Base-by-base conservation (phyloP, 2,888 invertebrate species). In the Meliscaeva auricollis region DNA sequence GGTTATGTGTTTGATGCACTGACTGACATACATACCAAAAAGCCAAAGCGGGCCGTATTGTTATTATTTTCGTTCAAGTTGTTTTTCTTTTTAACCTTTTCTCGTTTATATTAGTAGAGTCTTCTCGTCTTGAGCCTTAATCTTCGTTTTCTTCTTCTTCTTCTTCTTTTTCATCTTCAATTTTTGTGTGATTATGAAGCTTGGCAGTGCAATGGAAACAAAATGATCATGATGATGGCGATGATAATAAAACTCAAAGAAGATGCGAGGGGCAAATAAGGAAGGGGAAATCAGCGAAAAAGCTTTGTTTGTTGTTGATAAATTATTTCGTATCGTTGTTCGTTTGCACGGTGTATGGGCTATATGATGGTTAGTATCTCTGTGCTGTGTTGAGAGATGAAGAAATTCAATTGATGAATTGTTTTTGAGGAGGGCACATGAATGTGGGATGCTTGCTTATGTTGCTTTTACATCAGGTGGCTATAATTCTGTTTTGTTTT, bases 371-470 rank as follows among this genome's bases (percentile, higher is more conserved):
- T 50, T n/a, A n/a, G 22, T 50, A 17, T 26, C 15, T 26, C 6
- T 46, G 8, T 11, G 13, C 32, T 20, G 6, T 66, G 54, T 48
- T 79, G 73, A 68, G 22, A 75, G 76, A 85, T 85, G 85, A 81
- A 85, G 85, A 85, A 85, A 85, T 81, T 81, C 76, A 77, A 85
- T 85, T 85, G 85, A 85, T 85, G 85, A 73, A 85, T 85, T 85
- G 85, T 81, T 85, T 76, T 84, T 72, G 6, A 1, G 17, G 17
- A 13, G 20, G 56, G 56, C 52, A 22, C 20, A 75, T 35, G 50
- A 76, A 76, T 69, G 85, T 81, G 80, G 85, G 85, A 81, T 81
- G 85, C 62, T 66, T 81, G 76, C 50, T 66, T 32, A 17, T 70
- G 56, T 75, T 60, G 17, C 0, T 35, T 80, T 74, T n/a, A n/a